Evolutionary conservation across 2,113 vertebrate species (phyloP).

Genomic region (Neotoma lepida): DNA sequence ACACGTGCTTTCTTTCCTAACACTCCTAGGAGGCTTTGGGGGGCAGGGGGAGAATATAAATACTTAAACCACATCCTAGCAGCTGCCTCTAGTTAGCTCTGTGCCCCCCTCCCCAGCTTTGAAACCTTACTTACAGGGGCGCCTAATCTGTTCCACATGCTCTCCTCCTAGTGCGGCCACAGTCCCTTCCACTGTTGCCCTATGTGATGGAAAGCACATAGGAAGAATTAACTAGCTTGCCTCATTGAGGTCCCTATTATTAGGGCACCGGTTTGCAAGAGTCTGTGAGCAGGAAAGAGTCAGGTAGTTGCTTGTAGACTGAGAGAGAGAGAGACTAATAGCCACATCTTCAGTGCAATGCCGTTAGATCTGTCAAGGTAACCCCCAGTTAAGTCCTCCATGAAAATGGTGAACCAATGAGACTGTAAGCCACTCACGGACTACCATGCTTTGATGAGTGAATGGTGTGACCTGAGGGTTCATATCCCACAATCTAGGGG

Average conservation of each 20-base stretch:
- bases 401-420: background rate
- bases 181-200: slow-evolving; percentile 78
- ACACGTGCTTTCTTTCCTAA: slow-evolving; percentile 74
- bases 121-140: slow-evolving; percentile 83
- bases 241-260: slow-evolving; percentile 82
- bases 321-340: background rate
- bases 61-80: slow-evolving; percentile 86
- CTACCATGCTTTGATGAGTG: background rate
- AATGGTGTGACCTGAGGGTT: background rate
- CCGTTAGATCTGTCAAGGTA: background rate
- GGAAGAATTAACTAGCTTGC: slow-evolving; percentile 83
- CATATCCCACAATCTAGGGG: background rate
- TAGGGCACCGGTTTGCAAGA: slow-evolving; percentile 81
- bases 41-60: slow-evolving; percentile 81
- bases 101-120: slow-evolving; percentile 58
- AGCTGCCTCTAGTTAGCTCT: slow-evolving; percentile 84
- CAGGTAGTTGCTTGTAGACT: slow-evolving; percentile 41
- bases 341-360: slow-evolving; percentile 4
- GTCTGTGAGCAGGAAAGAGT: slow-evolving; percentile 70
- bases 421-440: background rate
- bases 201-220: slow-evolving; percentile 82
- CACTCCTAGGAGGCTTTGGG: slow-evolving; percentile 74
- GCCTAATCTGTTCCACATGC: slow-evolving; percentile 90
- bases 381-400: background rate
- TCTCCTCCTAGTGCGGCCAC: slow-evolving; percentile 73